A percentile compares a stretch with the other conserved stretches of the same genome.
phyloP scores from a whole-genome alignment of 2,888 invertebrate genomes.

The Malachius bipustulatus region DNA sequence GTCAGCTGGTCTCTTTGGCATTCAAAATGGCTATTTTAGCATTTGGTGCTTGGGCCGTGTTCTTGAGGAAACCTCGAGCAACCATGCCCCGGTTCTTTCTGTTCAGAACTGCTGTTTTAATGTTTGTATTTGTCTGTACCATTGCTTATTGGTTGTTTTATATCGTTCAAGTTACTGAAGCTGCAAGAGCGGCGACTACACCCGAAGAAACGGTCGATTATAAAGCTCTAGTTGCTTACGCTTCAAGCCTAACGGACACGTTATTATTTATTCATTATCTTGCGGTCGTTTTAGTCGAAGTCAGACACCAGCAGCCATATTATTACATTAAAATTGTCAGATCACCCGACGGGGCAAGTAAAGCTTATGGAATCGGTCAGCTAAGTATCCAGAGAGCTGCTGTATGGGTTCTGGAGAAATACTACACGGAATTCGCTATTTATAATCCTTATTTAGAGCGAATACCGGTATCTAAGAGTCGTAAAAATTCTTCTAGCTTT shows the following conservation, averaged over 20 bases:
- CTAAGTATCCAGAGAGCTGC: slow-evolving; percentile 92
- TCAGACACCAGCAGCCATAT: slow-evolving; percentile 81
- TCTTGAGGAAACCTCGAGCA: slow-evolving; percentile 70
- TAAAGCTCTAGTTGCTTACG: slow-evolving; percentile 81
- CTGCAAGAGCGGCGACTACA: slow-evolving; percentile 65
- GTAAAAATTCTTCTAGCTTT: slow-evolving; percentile 69
- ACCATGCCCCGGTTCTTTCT: slow-evolving; percentile 86
- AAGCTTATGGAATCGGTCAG: slow-evolving; percentile 78
- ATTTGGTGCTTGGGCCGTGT: slow-evolving; percentile 87
- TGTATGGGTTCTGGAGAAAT: slow-evolving; percentile 86
- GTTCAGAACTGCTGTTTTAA: slow-evolving; percentile 78
- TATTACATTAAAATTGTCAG: slow-evolving; percentile 85
- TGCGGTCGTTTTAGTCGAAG: slow-evolving; percentile 84
- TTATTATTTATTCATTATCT: slow-evolving; percentile 89
- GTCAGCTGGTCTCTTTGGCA: slow-evolving; percentile 78
- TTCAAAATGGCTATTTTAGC: slow-evolving; percentile 83
- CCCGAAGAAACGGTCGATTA: slow-evolving; percentile 74
- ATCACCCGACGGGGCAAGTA: slow-evolving; percentile 90
- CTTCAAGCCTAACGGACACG: slow-evolving; percentile 86
- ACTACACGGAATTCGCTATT: slow-evolving; percentile 91
- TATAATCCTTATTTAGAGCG: slow-evolving; percentile 95
- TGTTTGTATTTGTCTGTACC: slow-evolving; percentile 79
- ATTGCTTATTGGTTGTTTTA: slow-evolving; percentile 99
- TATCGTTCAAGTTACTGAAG: slow-evolving; percentile 78
- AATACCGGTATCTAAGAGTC: slow-evolving; percentile 73